Conservation (phyloP, 2,113 vertebrate genomes). For the Phalacrocorax carbo region DNA sequence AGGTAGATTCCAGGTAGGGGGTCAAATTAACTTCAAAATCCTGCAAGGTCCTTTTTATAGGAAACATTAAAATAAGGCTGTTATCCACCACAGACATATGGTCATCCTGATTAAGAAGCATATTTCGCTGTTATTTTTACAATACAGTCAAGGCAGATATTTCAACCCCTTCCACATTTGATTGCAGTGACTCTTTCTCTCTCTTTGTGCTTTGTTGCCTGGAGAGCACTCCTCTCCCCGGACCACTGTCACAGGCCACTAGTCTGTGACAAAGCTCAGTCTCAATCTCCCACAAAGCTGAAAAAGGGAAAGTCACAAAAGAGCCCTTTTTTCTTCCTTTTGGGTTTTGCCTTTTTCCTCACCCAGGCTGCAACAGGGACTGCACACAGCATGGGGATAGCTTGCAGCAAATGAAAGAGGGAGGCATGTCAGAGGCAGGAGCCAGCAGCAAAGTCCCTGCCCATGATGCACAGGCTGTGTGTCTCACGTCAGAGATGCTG, state of each 20-base stretch:
- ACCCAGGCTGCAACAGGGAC: neutral
- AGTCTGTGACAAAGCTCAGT: constrained; percentile 60
- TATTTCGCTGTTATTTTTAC: constrained; percentile 6
- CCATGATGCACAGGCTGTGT: neutral
- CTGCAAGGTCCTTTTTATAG: neutral
- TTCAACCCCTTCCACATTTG: neutral
- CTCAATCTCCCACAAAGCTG: constrained; percentile 54
- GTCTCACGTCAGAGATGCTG: neutral
- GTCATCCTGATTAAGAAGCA: neutral
- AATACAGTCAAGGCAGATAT: neutral
- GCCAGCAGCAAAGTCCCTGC: neutral
- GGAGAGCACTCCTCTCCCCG: constrained; percentile 31
- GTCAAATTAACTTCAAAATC: neutral
- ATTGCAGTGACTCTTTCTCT: neutral
- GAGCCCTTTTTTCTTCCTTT: neutral
- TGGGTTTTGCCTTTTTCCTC: constrained; percentile 16
- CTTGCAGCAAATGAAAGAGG: neutral
- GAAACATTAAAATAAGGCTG: neutral
- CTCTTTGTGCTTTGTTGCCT: constrained; percentile 46
- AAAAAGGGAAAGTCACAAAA: constrained; percentile 60
- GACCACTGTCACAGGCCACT: constrained; percentile 56
- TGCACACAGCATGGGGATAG: neutral
- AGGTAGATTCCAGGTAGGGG: neutral
- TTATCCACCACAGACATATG: neutral
- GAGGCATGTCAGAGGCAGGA: neutral